phyloP scores from a whole-genome alignment of 2,888 invertebrate species.

The Andricus quercusramuli region DNA sequence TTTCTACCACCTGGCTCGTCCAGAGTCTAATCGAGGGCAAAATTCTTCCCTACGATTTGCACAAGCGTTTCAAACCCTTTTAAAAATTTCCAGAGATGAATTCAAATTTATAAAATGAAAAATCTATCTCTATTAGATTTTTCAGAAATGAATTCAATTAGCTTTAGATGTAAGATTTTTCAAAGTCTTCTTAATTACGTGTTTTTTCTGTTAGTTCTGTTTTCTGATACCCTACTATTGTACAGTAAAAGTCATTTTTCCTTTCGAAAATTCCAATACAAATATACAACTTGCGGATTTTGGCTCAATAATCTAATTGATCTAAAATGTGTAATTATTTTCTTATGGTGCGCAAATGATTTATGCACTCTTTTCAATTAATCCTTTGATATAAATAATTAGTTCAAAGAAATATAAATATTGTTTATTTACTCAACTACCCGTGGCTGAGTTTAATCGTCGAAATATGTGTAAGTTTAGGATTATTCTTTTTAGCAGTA shows the following conservation, averaged over 20 bases:
- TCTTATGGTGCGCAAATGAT: slow-evolving; percentile 6
- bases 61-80: slow-evolving; percentile 60
- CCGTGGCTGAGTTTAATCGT: slow-evolving; percentile 14
- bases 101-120: slow-evolving; percentile 77
- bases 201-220: neutral
- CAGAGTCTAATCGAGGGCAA: slow-evolving; percentile 85
- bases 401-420: neutral
- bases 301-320: neutral
- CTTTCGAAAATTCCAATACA: neutral
- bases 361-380: neutral
- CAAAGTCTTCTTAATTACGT: slow-evolving; percentile 15
- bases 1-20: slow-evolving; percentile 85
- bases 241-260: slow-evolving; percentile 13
- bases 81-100: slow-evolving; percentile 77
- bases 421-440: slow-evolving; percentile 8
- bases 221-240: slow-evolving; percentile 3
- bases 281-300: slow-evolving; percentile 4
- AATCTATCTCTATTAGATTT: neutral
- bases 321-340: slow-evolving; percentile 25
- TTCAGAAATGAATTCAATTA: slow-evolving; percentile 16
- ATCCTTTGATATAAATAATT: neutral
- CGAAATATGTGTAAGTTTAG: slow-evolving; percentile 4
- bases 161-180: slow-evolving; percentile 32
- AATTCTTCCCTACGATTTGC: slow-evolving; percentile 79
- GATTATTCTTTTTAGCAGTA: neutral